These are phyloP conservation scores for human (Homo sapiens) DNA, from an alignment of 2,113 vertebrate genomes.

Conservation along the genomic window GRCh38 chr14:40690001-40690500, in stretches of 20 bases:
- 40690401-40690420: background rate
- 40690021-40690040: background rate
- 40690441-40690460: background rate
- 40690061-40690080: background rate
- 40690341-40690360: background rate
- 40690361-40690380: background rate
- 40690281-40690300: background rate
- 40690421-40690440: background rate
- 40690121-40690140: background rate
- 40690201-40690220: background rate
- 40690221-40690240: background rate
- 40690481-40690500: background rate
- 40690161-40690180: background rate
- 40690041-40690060: background rate
- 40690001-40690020: background rate
- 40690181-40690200: background rate
- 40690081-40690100: background rate
- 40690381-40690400: background rate
- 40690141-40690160: background rate
- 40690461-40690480: background rate
- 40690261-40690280: background rate
- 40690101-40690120: background rate
- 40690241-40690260: fast-evolving
- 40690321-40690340: background rate
- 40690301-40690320: background rate